Conservation (phyloP, 2,888 invertebrate species). For the Apodemia zela region DNA sequence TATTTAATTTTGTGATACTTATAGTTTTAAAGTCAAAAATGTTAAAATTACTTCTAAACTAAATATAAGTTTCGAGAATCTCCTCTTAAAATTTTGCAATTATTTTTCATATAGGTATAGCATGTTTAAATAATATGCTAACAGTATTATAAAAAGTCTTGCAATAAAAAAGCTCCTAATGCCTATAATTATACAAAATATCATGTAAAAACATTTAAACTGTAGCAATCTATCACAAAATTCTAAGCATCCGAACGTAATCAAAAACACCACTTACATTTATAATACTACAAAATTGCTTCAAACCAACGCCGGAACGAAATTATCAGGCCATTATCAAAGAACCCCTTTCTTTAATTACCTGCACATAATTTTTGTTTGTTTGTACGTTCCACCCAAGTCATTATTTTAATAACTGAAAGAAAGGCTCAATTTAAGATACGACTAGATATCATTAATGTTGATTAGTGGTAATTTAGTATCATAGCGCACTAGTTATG, state of each 20-base stretch:
- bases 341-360: slow-evolving; percentile 78
- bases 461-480: slow-evolving; percentile 67
- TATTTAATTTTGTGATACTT: no score
- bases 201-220: slow-evolving; percentile 35
- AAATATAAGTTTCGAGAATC: no score
- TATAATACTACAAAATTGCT: slow-evolving; percentile 73
- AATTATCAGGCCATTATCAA: slow-evolving; percentile 74
- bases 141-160: not conserved
- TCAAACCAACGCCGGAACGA: slow-evolving; percentile 45
- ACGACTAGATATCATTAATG: slow-evolving; percentile 51
- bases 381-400: slow-evolving; percentile 62
- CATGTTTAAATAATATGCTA: no score
- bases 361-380: slow-evolving; percentile 70
- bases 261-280: slow-evolving; percentile 59
- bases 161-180: slow-evolving; percentile 22
- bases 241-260: slow-evolving; percentile 54
- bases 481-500: slow-evolving; percentile 48
- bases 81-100: no score
- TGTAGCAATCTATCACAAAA: slow-evolving; percentile 60
- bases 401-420: slow-evolving; percentile 65
- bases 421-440: slow-evolving; percentile 58
- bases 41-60: not conserved
- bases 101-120: no score
- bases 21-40: no score
- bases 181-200: slow-evolving; percentile 27